A percentile compares a stretch with the other conserved stretches of the same genome.
Evolutionary conservation across 2,113 vertebrate species (phyloP).

Genomic region (Oceanites oceanicus): DNA sequence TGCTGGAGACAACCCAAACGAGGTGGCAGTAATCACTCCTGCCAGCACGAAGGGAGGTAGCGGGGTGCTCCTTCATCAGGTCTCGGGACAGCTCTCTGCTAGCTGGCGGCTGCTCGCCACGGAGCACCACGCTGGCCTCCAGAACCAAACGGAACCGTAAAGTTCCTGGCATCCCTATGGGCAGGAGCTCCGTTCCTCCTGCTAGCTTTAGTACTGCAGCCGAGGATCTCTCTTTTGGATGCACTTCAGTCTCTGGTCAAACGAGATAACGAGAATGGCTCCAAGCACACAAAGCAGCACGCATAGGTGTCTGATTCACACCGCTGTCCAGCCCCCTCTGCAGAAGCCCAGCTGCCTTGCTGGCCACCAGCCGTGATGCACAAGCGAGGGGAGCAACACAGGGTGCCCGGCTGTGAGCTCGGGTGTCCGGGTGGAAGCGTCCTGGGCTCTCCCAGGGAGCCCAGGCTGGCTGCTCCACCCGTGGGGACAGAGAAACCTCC

Average conservation of each 20-base stretch:
- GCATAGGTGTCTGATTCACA: neutral
- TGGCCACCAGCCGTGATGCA: neutral
- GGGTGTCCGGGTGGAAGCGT: rapidly evolving
- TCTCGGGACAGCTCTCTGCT: neutral
- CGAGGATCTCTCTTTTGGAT: neutral
- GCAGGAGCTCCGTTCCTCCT: neutral
- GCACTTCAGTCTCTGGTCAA: neutral
- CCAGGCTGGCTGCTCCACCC: too few relatives aligned
- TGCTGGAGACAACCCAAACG: neutral
- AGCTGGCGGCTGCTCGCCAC: neutral
- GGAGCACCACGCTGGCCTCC: neutral
- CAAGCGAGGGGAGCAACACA: rapidly evolving
- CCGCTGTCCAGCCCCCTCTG: neutral
- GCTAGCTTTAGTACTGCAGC: neutral
- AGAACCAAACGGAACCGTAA: neutral
- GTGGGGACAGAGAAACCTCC: neutral
- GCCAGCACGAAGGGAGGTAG: rapidly evolving
- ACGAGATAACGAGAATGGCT: neutral
- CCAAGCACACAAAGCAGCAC: neutral
- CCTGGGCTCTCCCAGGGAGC: neutral
- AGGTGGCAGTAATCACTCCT: neutral
- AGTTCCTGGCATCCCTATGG: too few relatives aligned
- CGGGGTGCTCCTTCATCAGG: too few relatives aligned
- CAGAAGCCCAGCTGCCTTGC: neutral
- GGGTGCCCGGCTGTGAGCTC: neutral